Evolutionary conservation across 1,140 invertebrate species (phyloP).

Genomic region (Drosophila pallidifrons): DNA sequence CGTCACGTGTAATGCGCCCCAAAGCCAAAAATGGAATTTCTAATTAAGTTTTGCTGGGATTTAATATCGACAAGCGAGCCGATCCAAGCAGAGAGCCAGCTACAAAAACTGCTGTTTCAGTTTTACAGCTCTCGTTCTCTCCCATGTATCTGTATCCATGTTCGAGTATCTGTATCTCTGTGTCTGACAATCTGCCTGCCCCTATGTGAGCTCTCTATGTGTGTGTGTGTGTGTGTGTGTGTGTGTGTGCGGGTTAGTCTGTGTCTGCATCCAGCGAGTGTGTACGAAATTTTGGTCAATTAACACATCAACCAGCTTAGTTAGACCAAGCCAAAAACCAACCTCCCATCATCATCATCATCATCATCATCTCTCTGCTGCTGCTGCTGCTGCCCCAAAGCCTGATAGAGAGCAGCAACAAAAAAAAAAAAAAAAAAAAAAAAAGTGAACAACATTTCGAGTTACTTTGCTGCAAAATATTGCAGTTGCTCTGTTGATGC

Average conservation of each 20-base stretch:
- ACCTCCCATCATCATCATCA: not conserved
- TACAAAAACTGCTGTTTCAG: constrained; percentile 56
- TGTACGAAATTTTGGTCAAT: constrained; percentile 83
- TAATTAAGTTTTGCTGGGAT: constrained; percentile 84
- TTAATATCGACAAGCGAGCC: constrained; percentile 75
- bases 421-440: constrained; percentile 13
- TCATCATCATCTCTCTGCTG: no score
- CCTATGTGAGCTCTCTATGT: constrained; percentile 16
- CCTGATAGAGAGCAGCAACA: not conserved
- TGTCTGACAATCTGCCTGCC: constrained; percentile 14
- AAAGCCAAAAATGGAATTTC: constrained; percentile 85
- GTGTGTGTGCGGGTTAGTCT: constrained; percentile 17
- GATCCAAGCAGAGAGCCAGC: constrained; percentile 3
- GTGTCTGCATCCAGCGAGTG: constrained; percentile 57
- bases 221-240: constrained; percentile 25
- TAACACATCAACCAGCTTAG: constrained; percentile 81
- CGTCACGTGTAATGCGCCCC: constrained; percentile 80
- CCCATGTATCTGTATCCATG: not conserved
- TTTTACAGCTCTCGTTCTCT: constrained; percentile 21
- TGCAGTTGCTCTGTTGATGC: constrained; percentile 56
- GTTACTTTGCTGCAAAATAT: constrained; percentile 67
- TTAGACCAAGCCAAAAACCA: constrained; percentile 47
- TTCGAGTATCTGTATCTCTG: constrained; percentile 13
- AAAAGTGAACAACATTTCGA: constrained; percentile 53
- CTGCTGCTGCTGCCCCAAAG: not conserved